These are phyloP conservation scores for Corythoichthys intestinalis DNA, from an alignment of 2,113 vertebrate genomes.

Conservation along the genomic window DNA sequence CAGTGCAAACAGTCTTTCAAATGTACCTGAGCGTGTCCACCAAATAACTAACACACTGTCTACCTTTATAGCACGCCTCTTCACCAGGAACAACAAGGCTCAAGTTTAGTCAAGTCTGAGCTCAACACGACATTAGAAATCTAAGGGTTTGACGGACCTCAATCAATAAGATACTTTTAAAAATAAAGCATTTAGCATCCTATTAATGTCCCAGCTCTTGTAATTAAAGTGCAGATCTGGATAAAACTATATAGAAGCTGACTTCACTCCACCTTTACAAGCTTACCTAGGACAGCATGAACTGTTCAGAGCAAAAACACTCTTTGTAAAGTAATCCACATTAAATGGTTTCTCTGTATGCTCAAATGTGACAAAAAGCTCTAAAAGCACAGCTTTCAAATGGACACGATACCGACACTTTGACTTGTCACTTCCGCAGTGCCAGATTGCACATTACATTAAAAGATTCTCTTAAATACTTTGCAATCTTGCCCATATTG, in stretches of 20 bases:
- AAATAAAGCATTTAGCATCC: not conserved
- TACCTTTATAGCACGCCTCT: too few relatives aligned
- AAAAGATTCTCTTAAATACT: not conserved
- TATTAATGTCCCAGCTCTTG: slow-evolving; percentile 38
- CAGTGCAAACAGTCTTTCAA: too few relatives aligned
- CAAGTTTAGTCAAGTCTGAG: too few relatives aligned
- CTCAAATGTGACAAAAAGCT: slow-evolving; percentile 19
- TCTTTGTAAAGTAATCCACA: slow-evolving; percentile 43
- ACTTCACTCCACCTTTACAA: slow-evolving; percentile 28
- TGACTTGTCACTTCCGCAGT: slow-evolving; percentile 3
- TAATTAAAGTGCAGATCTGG: slow-evolving; percentile 11
- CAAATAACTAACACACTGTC: too few relatives aligned
- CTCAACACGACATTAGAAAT: too few relatives aligned
- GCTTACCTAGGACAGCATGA: slow-evolving; percentile 29
- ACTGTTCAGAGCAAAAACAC: slow-evolving; percentile 36
- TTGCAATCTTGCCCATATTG: too few relatives aligned
- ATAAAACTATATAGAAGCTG: slow-evolving; percentile 35
- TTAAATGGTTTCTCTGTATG: slow-evolving; percentile 26
- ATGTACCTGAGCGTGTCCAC: too few relatives aligned
- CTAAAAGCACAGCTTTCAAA: slow-evolving; percentile 6
- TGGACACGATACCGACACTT: not conserved
- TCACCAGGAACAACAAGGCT: too few relatives aligned
- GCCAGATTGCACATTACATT: not conserved
- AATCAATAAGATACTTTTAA: not conserved
- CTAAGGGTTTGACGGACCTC: not conserved